These are phyloP conservation scores for Lathamus discolor DNA, from an alignment of 2,113 vertebrate species.

Conservation along the genomic window DNA sequence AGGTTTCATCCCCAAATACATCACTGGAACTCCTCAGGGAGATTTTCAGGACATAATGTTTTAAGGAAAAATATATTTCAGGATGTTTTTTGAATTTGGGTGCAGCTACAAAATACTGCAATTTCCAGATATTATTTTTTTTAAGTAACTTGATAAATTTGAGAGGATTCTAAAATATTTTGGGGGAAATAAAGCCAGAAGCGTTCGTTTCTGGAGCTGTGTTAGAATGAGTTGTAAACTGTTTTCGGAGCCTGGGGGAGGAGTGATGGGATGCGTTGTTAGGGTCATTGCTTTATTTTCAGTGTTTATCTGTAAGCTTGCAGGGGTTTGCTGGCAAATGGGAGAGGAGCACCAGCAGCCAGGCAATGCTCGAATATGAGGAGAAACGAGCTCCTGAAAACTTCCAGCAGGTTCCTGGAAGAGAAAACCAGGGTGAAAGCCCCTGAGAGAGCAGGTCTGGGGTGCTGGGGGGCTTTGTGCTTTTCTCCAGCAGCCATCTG, in stretches of 20 bases:
- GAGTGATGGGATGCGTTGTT: fast-evolving
- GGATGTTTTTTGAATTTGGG: background rate
- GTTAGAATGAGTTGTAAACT: background rate
- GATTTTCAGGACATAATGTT: background rate
- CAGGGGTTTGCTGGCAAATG: background rate
- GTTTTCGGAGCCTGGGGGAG: background rate
- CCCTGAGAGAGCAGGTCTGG: fast-evolving
- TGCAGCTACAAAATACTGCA: background rate
- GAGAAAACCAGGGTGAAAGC: fast-evolving
- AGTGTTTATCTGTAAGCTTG: background rate
- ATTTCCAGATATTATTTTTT: background rate
- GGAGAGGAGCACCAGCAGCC: background rate
- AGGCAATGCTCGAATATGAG: background rate
- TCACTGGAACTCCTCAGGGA: background rate
- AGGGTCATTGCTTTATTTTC: background rate
- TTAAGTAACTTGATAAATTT: background rate
- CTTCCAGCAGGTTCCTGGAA: background rate
- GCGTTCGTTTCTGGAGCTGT: background rate
- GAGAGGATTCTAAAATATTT: background rate
- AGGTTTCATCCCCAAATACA: background rate
- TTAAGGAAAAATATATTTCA: background rate
- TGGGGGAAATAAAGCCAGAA: background rate
- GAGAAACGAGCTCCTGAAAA: background rate
- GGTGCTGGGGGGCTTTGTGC: background rate
- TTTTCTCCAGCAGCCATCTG: fast-evolving